Base-by-base conservation (phyloP, 2,797 vertebrate genomes). In the Gymnopithys bicolor region DNA sequence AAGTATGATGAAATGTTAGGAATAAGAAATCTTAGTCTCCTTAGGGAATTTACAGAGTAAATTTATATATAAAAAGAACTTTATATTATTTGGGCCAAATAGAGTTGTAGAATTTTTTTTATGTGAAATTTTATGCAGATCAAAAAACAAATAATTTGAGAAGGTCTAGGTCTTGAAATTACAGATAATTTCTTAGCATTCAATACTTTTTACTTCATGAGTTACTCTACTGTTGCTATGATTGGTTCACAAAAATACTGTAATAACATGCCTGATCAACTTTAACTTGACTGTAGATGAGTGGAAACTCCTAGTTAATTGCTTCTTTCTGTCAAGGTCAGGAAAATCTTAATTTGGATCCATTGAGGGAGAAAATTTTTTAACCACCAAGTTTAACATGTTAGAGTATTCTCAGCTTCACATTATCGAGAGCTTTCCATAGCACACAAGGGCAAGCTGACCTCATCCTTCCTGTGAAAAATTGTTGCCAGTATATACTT, bases 291-390 rank as follows among this genome's bases (percentile, higher is more conserved):
- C 67, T 83, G 49, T 59, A 81, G 63, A 88, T 79, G 84, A 74
- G 33, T 37, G 16, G 74, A 89, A 93, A 76, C 53, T 93, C 52
- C 21, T 49, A 66, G 62, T 59, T 94, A 92, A 88, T 92, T 83
- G 52, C 67, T 90, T 90, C 62, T 58, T 75, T 90, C 76, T 89
- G 74, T 95, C 68, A 92, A 93, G 55, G 69, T 53, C 94, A 88
- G 76, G 64, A 88, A 85, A 90, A 86, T 67, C 66, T 88, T 83
- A 55, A 45, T 93, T 81, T 87, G 60, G 32, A 66, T 94, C 30
- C 60, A 52, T 55, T 39, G 76, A 75, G 48, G 51, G 71, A 85
- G 68, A 82, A 86, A 49, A 24, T 22, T 94, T 89, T 91, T 82
- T 79, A 74, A 58, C 12, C 18, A 85, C 30, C n/a, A 76, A 39